Base-by-base conservation (phyloP, 2,888 invertebrate genomes). In the Diaphora mendica region DNA sequence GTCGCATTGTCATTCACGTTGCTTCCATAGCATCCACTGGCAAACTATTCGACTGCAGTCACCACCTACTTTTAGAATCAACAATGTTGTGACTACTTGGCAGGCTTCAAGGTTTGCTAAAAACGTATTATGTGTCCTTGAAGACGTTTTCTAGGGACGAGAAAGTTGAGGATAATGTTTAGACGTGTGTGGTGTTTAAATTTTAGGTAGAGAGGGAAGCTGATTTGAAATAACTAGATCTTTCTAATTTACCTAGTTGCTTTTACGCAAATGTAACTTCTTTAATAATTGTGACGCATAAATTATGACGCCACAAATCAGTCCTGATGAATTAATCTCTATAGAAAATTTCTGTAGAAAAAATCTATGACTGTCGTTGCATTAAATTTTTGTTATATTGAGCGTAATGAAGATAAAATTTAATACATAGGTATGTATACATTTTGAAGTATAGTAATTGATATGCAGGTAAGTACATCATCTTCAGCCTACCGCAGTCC, bases 1-100 rank as follows among this genome's bases (percentile, higher is more conserved):
- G 95, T 90, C 93, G 91, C 91, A 94, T 94, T 94, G 93, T 91
- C 93, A 95, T 95, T 93, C 94, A 91, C 77, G 86, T 73, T 82
- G 88, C 75, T 86, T 85, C 85, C 85, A 87, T 88, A 80, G 86
- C 85, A 82, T 78, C 79, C 78, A 82, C 83, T 78, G 81, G 76
- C 85, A 77, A 80, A 86, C 87, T 82, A 87, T 84, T 86, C 80
- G 82, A 84, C 86, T 87, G 82, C 85, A 82, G 86, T 88, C 88
- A 89, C 81, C 84, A 85, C 82, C 87, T 89, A 88, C 87, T 86
- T 85, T 88, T 88, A 89, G 87, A 79, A 78, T 75, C 75, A 66
- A 70, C 82, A 66, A 74, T 76, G 79, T 76, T 78, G 74, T 79
- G 74, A 77, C 68, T 70, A 75, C 30, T 72, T 75, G 75, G 75